phyloP scores from a whole-genome alignment of 2,113 vertebrate genomes.

The Protobothrops mucrosquamatus region DNA sequence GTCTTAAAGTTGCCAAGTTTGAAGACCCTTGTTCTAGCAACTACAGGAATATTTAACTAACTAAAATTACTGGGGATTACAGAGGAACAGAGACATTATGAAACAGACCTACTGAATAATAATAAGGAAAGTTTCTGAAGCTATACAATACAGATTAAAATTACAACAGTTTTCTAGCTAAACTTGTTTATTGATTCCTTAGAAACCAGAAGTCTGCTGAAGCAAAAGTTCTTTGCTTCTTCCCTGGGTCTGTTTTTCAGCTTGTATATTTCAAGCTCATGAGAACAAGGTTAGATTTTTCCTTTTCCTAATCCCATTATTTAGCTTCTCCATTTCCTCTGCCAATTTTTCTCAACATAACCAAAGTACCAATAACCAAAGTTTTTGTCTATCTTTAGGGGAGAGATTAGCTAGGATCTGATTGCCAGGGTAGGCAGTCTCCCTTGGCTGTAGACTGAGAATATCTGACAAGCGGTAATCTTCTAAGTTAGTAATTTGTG shows the following conservation, averaged over 20 bases:
- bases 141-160: not conserved
- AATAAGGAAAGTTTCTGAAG: not conserved
- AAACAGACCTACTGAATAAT: not conserved
- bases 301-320: not conserved
- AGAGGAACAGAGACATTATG: not conserved
- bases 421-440: not conserved
- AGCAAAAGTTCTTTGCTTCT: not conserved
- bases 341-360: not conserved
- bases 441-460: not conserved
- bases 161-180: not conserved
- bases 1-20: too few species aligned
- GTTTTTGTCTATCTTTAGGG: not conserved
- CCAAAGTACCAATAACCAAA: not conserved
- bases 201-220: not conserved
- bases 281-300: not conserved
- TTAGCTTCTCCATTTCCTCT: not conserved
- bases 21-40: too few species aligned
- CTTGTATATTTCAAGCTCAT: not conserved
- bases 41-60: too few species aligned
- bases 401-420: not conserved
- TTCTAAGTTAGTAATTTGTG: not conserved
- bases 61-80: not conserved
- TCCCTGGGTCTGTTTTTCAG: not conserved
- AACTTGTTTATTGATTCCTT: not conserved
- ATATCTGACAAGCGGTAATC: not conserved